A percentile compares a stretch with the other conserved stretches of the same genome.
These are phyloP conservation scores for Hypercompe scribonia DNA, from an alignment of 2,888 invertebrate species.

Conservation along the genomic window DNA sequence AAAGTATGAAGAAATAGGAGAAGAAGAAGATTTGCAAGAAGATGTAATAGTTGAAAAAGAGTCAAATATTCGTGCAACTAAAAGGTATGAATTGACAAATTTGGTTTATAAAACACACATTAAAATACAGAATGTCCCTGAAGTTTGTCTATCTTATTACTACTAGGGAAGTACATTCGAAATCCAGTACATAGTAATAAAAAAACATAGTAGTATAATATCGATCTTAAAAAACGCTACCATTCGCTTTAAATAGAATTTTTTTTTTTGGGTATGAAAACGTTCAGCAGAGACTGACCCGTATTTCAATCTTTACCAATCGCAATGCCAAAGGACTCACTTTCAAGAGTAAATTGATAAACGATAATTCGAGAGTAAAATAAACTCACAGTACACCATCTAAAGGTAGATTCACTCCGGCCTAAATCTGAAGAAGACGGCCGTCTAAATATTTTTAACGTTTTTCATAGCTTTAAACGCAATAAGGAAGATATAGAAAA, in stretches of 20 bases:
- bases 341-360: too few relatives aligned
- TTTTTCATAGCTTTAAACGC: background rate
- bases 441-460: too few relatives aligned
- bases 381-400: too few relatives aligned
- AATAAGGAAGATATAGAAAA: background rate
- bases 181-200: background rate
- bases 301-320: too few relatives aligned
- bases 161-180: background rate
- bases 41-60: background rate
- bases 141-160: background rate
- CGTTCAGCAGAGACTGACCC: too few relatives aligned
- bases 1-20: background rate
- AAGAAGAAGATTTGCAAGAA: background rate
- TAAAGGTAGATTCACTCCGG: background rate
- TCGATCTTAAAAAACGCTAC: too few relatives aligned
- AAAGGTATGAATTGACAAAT: constrained; percentile 1
- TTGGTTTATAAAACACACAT: background rate
- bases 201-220: too few relatives aligned
- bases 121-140: background rate
- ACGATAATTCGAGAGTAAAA: too few relatives aligned
- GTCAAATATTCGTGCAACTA: background rate
- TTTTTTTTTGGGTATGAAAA: too few relatives aligned
- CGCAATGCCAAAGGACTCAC: too few relatives aligned
- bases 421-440: too few relatives aligned
- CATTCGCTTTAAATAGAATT: too few relatives aligned